A percentile compares a stretch with the other conserved stretches of the same genome.
Evolutionary conservation across 2,113 vertebrate genomes (phyloP).

Genomic region (Tachuris rubrigastra): DNA sequence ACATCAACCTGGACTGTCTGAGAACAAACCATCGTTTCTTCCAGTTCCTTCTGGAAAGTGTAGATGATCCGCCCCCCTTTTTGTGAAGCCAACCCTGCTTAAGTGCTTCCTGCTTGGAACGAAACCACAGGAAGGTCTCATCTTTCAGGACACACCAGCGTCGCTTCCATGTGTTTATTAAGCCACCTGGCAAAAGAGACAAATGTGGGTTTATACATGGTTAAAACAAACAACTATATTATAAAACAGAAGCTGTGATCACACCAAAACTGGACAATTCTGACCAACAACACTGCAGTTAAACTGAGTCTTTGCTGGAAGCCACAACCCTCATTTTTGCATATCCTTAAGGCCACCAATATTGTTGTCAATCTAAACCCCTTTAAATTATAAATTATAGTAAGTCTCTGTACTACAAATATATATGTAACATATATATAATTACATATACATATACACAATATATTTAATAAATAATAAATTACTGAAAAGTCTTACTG

Average conservation of each 20-base stretch:
- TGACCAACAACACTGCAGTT: neutral
- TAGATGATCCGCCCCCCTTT: slow-evolving; percentile 94
- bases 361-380: neutral
- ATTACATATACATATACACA: neutral
- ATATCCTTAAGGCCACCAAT: neutral
- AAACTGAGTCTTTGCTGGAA: neutral
- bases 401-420: neutral
- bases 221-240: neutral
- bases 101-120: slow-evolving; percentile 96
- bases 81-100: slow-evolving; percentile 98
- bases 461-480: neutral
- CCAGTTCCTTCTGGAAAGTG: slow-evolving; percentile 95
- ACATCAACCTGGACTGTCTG: slow-evolving; percentile 92
- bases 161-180: slow-evolving; percentile 95
- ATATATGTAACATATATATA: neutral
- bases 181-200: slow-evolving; percentile 80
- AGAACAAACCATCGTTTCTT: slow-evolving; percentile 98
- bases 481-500: neutral
- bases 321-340: neutral
- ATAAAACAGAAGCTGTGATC: neutral
- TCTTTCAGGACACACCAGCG: slow-evolving; percentile 98
- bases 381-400: neutral
- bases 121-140: slow-evolving; percentile 98
- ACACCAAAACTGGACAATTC: neutral
- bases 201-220: neutral